Conservation (phyloP, 2,888 invertebrate species). For the Drosophila hamatofila region DNA sequence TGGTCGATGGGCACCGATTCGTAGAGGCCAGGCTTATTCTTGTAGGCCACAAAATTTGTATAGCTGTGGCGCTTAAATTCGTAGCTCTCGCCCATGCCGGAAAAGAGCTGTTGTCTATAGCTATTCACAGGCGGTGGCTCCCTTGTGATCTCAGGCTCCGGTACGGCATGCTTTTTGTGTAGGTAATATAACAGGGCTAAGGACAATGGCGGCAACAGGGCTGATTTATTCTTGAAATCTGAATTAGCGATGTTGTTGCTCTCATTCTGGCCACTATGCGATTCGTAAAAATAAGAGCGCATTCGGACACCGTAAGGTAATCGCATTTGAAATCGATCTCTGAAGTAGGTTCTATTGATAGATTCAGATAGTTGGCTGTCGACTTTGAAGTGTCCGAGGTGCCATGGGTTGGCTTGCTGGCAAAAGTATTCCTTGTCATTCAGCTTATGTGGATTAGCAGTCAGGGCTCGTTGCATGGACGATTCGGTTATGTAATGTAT, state of each 20-base stretch:
- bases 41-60: constrained; percentile 31
- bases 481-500: constrained; percentile 1
- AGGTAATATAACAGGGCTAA: constrained; percentile 9
- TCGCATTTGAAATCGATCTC: not conserved
- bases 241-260: not conserved
- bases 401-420: not conserved
- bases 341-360: not conserved
- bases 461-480: constrained; percentile 6
- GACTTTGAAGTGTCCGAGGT: not conserved
- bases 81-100: constrained; percentile 14
- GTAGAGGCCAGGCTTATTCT: constrained; percentile 15
- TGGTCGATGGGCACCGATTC: constrained; percentile 14
- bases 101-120: not conserved
- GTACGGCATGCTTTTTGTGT: not conserved
- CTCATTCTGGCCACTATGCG: not conserved
- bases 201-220: constrained; percentile 9
- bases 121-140: not conserved
- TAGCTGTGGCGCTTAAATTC: constrained; percentile 38
- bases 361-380: not conserved
- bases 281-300: constrained; percentile 18
- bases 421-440: constrained; percentile 17
- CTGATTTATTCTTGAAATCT: not conserved
- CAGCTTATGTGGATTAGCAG: constrained; percentile 34
- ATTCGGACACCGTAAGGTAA: not conserved
- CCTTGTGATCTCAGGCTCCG: not conserved